Percentiles rank a stretch among this genome's conserved stretches.
Conservation (phyloP, 2,888 invertebrate genomes). For the Platycnemis pennipes region DNA sequence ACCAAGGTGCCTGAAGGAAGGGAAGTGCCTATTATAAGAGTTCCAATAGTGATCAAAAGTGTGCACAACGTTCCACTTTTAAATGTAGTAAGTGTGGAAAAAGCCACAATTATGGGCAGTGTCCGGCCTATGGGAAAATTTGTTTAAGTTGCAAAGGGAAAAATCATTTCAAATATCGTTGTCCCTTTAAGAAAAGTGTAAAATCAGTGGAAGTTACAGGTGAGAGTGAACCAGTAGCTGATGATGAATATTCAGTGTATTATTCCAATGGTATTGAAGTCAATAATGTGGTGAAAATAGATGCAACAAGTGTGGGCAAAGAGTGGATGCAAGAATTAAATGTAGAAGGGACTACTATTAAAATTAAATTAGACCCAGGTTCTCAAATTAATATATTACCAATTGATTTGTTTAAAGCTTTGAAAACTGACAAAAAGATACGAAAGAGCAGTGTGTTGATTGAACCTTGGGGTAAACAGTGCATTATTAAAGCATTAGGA, state of each 20-base stretch:
- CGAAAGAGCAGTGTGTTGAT: background rate
- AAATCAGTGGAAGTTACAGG: constrained; percentile 68
- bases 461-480: constrained; percentile 53
- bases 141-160: constrained; percentile 69
- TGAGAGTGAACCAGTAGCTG: background rate
- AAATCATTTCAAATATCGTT: constrained; percentile 70
- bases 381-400: constrained; percentile 68
- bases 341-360: background rate
- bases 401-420: constrained; percentile 35
- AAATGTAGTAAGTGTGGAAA: background rate
- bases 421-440: background rate
- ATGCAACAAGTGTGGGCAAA: background rate
- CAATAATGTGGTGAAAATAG: background rate
- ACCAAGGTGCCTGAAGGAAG: background rate
- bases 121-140: constrained; percentile 71
- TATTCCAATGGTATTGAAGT: background rate
- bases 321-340: background rate
- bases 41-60: background rate
- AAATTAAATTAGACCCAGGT: constrained; percentile 14
- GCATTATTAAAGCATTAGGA: constrained; percentile 27
- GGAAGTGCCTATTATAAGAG: background rate
- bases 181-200: constrained; percentile 58
- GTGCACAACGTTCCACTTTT: background rate
- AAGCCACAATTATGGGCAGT: constrained; percentile 6
- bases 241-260: background rate